Percentiles rank a stretch among this genome's conserved stretches.
These are phyloP conservation scores for Chloroceryle aenea DNA, from an alignment of 2,113 vertebrate genomes.

Conservation along the genomic window DNA sequence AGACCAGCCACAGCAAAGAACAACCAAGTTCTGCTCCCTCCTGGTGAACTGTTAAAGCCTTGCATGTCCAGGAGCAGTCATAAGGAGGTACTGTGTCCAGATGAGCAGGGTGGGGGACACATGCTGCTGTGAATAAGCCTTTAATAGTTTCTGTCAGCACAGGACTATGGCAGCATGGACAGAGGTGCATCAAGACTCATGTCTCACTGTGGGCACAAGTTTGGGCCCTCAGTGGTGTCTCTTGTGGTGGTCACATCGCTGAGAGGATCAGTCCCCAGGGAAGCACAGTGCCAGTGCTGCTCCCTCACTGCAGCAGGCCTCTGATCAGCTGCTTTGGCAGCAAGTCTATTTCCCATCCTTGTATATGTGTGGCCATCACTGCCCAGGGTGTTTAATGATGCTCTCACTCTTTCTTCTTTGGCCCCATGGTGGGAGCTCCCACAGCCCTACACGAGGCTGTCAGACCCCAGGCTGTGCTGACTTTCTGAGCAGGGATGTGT, in stretches of 20 bases:
- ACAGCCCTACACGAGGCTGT: background rate
- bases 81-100: background rate
- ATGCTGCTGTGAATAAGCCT: background rate
- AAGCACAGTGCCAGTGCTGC: background rate
- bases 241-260: background rate
- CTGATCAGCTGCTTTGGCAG: background rate
- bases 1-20: background rate
- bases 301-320: background rate
- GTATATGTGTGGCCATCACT: background rate
- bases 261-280: background rate
- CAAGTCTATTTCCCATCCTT: background rate
- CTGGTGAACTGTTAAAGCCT: background rate
- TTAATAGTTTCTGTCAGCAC: background rate
- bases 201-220: background rate
- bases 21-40: background rate
- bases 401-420: background rate
- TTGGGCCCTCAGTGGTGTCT: background rate
- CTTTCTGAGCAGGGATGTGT: background rate
- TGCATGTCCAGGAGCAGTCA: background rate
- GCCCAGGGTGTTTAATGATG: background rate
- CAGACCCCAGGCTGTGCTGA: background rate
- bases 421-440: background rate
- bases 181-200: background rate
- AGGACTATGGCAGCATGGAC: background rate
- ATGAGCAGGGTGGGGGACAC: background rate